A percentile compares a stretch with the other conserved stretches of the same genome.
phyloP scores from a whole-genome alignment of 2,888 invertebrate species.

The Cybosia mesomella region DNA sequence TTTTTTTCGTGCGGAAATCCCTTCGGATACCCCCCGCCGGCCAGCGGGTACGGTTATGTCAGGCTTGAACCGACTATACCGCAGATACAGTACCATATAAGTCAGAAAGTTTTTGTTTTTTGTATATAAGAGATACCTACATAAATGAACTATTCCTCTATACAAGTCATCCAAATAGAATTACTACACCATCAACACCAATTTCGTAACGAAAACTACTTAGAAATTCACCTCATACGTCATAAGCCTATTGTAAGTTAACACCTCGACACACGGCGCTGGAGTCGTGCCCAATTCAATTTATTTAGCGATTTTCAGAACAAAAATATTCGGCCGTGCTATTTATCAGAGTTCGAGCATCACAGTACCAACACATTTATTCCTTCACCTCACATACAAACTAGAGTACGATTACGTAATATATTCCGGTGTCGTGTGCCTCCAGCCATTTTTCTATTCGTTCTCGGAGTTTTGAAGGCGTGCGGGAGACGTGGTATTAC shows the following conservation, averaged over 20 bases:
- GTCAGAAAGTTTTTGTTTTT: no score
- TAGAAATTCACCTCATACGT: constrained; percentile 45
- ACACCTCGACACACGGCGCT: constrained; percentile 54
- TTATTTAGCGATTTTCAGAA: constrained; percentile 77
- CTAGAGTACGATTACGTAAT: constrained; percentile 80
- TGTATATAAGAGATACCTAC: not conserved
- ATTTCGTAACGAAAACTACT: constrained; percentile 35
- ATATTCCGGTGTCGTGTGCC: constrained; percentile 81
- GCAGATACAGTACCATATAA: no score
- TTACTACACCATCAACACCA: constrained; percentile 26
- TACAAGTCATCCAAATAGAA: constrained; percentile 18
- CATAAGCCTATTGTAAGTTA: constrained; percentile 64
- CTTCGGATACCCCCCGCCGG: no score
- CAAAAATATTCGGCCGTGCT: constrained; percentile 74
- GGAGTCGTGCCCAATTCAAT: constrained; percentile 70
- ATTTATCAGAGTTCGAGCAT: constrained; percentile 78
- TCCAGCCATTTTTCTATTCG: constrained; percentile 79
- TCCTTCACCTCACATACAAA: constrained; percentile 75
- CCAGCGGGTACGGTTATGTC: no score
- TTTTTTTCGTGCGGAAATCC: no score
- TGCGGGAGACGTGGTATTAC: constrained; percentile 63
- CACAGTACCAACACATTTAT: constrained; percentile 79
- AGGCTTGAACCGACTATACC: no score
- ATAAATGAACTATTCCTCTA: not conserved
- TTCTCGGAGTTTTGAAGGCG: constrained; percentile 61